A percentile compares a stretch with the other conserved stretches of the same genome.
phyloP scores from a whole-genome alignment of 2,888 invertebrate genomes.

The Oligia fasciuncula region DNA sequence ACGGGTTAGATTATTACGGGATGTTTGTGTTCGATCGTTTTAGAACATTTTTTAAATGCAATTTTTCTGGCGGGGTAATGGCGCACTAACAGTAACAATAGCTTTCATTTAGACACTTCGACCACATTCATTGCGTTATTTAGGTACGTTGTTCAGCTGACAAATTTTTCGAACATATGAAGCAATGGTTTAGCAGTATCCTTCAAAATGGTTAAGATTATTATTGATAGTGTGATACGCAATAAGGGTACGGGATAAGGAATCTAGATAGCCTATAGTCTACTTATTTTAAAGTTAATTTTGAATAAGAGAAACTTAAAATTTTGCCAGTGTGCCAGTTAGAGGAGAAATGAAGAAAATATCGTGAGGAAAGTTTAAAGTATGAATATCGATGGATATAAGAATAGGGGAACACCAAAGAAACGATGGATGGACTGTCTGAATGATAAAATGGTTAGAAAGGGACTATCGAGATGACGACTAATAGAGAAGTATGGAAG shows the following conservation, averaged over 20 bases:
- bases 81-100: not conserved
- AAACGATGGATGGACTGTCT: too few species aligned
- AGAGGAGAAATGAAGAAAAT: not conserved
- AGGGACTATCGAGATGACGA: not conserved
- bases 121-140: not conserved
- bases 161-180: not conserved
- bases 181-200: not conserved
- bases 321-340: not conserved
- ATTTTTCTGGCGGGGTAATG: not conserved
- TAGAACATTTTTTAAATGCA: constrained; percentile 9
- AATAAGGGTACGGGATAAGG: not conserved
- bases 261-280: not conserved
- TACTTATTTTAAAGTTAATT: not conserved
- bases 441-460: too few species aligned
- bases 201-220: too few species aligned
- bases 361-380: not conserved
- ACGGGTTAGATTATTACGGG: constrained; percentile 49
- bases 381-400: too few species aligned
- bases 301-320: not conserved
- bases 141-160: not conserved
- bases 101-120: not conserved
- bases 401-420: too few species aligned
- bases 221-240: not conserved
- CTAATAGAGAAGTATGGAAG: not conserved
- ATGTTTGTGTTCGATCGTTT: constrained; percentile 36